Evolutionary conservation across 2,113 vertebrate genomes (phyloP), one percentile per base, ranked within the genome.

Genomic region (Sturnira hondurensis): DNA sequence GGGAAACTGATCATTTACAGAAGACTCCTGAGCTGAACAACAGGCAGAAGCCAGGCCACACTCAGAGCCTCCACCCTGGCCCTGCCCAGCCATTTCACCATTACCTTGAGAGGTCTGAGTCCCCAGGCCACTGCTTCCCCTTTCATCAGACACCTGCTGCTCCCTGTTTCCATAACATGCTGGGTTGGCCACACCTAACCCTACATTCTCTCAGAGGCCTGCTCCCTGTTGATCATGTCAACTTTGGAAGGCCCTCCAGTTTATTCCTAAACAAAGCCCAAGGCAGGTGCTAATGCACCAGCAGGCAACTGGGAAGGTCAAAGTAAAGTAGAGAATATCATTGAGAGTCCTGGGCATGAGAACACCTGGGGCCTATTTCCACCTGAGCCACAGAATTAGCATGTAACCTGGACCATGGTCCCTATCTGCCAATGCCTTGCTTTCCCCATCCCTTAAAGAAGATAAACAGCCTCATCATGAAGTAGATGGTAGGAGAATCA

Each of bases 251-350:
- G 65, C 41, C 33, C 28, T 90, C n/a, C 63, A 38, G 71, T 87
- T 95, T 95, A 70, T 70, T 65, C 71, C 70, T 95, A 95, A 97
- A 97, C 94, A 97, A 90, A 93, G 87, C 38, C 43, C 31, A 19
- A 63, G 47, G 52, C 96, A 95, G 93, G 81, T 94, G 95, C 58
- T 67, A 41, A 74, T 31, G 73, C 58, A 54, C 56, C 61, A 54
- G 70, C 61, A 88, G 15, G 28, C 45, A 43, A 17, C 2, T 43
- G 63, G 36, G 54, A 87, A 86, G 74, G 73, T 89, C 90, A 85
- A 54, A 9, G 17, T 65, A 26, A 41, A 50, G 10, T 16, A 73
- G 31, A 45, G 38, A 70, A 38, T 1, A 36, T 7, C 11, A 4
- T 2, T 28, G 73, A 50, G 58, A 63, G 15, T 31, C 15, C 11